A percentile compares a stretch with the other conserved stretches of the same genome.
These are phyloP conservation scores for Barnardius zonarius DNA, from an alignment of 2,113 vertebrate species.

Conservation along the genomic window DNA sequence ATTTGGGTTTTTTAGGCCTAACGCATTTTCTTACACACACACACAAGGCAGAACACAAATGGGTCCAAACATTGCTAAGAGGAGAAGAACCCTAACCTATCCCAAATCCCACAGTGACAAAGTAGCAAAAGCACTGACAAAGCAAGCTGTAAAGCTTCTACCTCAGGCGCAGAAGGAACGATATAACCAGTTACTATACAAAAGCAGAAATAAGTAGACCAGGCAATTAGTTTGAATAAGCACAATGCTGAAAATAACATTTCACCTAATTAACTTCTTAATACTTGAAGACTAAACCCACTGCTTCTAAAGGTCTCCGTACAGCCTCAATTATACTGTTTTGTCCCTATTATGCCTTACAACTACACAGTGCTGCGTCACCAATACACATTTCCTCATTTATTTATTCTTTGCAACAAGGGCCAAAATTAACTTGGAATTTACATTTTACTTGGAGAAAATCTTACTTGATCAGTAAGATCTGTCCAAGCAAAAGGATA, in stretches of 20 bases:
- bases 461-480: neutral
- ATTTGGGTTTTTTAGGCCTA: neutral
- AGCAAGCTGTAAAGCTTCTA: neutral
- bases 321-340: neutral
- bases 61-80: neutral
- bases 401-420: neutral
- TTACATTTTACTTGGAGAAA: neutral
- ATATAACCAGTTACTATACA: neutral
- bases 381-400: neutral
- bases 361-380: neutral
- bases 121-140: neutral
- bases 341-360: neutral
- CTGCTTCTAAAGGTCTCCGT: neutral
- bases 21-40: neutral
- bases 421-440: neutral
- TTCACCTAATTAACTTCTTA: neutral
- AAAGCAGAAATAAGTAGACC: conserved; percentile 8
- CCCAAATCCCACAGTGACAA: neutral
- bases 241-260: neutral
- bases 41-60: neutral
- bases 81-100: neutral
- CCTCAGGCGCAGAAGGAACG: neutral
- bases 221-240: neutral
- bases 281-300: neutral
- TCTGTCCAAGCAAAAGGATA: neutral